A percentile compares a stretch with the other conserved stretches of the same genome.
Evolutionary conservation across 2,797 vertebrate species (phyloP).

Genomic region (Lophura swinhoii): DNA sequence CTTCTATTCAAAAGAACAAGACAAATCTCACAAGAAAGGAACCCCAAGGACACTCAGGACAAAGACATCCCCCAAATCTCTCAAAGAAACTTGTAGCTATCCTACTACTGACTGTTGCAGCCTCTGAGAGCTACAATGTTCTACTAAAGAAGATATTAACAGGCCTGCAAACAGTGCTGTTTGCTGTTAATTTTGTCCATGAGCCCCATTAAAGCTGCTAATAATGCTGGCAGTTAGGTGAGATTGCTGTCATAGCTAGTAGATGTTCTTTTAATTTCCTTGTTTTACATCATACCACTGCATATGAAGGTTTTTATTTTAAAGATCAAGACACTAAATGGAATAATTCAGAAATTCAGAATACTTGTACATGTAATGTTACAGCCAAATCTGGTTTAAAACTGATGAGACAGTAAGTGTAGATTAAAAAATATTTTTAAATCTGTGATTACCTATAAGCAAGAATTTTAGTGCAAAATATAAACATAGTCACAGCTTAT

Average conservation of each 20-base stretch:
- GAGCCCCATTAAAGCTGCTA: background rate
- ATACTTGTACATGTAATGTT: background rate
- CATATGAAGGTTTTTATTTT: background rate
- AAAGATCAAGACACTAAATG: background rate
- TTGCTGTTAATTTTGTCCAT: background rate
- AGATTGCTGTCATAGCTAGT: background rate
- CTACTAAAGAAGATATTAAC: background rate
- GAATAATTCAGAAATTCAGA: background rate
- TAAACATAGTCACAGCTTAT: background rate
- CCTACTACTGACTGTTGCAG: background rate
- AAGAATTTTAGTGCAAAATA: background rate
- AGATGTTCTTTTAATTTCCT: background rate
- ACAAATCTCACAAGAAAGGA: background rate
- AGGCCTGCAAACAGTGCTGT: background rate
- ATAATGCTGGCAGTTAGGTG: background rate
- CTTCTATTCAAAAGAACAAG: background rate
- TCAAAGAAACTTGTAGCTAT: background rate
- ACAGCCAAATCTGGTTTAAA: background rate
- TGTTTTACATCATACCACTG: background rate
- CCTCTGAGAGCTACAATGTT: background rate
- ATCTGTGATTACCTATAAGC: background rate
- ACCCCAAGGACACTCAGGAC: background rate
- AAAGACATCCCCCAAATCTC: background rate
- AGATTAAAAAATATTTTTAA: background rate
- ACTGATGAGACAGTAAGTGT: background rate